These are phyloP conservation scores for Spermophilus dauricus DNA, from an alignment of 2,113 vertebrate species.

Conservation along the genomic window DNA sequence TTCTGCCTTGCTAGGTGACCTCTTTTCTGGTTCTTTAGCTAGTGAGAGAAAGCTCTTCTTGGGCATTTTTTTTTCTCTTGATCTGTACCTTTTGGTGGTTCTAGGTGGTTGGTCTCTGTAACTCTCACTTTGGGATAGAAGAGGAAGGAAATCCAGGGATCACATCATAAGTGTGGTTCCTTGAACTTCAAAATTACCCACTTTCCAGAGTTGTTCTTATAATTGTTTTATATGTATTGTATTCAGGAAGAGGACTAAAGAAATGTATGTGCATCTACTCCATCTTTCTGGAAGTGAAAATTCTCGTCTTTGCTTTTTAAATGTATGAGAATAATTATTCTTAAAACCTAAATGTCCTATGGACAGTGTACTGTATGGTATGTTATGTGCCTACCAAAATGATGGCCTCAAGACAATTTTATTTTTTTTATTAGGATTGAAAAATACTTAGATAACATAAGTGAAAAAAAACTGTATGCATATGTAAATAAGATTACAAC, in stretches of 20 bases:
- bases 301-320: slow-evolving; percentile 24
- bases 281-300: not conserved
- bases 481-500: not conserved
- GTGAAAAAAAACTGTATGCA: not conserved
- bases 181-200: not conserved
- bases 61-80: not conserved
- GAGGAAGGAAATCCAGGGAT: not conserved
- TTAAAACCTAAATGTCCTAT: not conserved
- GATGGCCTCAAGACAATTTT: not conserved
- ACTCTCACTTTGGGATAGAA: not conserved
- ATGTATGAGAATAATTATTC: slow-evolving; percentile 21
- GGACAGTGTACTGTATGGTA: not conserved
- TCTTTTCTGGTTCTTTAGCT: not conserved
- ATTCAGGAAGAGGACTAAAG: not conserved
- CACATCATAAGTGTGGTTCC: not conserved
- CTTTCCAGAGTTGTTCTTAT: not conserved
- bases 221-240: not conserved
- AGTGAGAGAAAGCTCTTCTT: not conserved
- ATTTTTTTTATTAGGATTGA: not conserved
- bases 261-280: not conserved
- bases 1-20: not conserved
- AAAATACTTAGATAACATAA: slow-evolving; percentile 15
- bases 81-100: not conserved
- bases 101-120: not conserved
- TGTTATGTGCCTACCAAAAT: not conserved